These are phyloP conservation scores for Yponomeuta evonymella DNA, from an alignment of 2,888 invertebrate genomes.

Conservation along the genomic window DNA sequence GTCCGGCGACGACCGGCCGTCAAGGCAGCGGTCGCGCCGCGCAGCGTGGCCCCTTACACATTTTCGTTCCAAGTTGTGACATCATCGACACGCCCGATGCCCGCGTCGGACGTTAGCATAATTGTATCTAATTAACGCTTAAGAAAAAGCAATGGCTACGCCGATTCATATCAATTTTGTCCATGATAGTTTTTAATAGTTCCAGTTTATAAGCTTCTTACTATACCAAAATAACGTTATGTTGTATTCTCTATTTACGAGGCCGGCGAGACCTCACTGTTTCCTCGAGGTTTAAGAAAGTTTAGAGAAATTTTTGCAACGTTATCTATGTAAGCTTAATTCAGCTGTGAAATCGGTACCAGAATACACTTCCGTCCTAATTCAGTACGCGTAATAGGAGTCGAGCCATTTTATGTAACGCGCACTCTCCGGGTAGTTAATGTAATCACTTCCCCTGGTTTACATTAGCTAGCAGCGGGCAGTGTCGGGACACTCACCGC, in stretches of 20 bases:
- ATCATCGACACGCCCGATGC: slow-evolving; percentile 52
- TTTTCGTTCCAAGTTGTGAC: slow-evolving; percentile 24
- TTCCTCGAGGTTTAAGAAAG: slow-evolving; percentile 50
- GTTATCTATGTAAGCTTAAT: slow-evolving; percentile 72
- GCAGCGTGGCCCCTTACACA: background rate
- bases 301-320: slow-evolving; percentile 68
- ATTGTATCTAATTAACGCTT: slow-evolving; percentile 69
- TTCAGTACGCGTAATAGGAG: slow-evolving; percentile 74
- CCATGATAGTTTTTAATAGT: slow-evolving; percentile 70
- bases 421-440: slow-evolving; percentile 66
- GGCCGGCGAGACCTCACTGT: slow-evolving; percentile 45
- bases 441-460: slow-evolving; percentile 68
- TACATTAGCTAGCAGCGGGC: slow-evolving; percentile 48
- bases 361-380: slow-evolving; percentile 76
- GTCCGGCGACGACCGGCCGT: slow-evolving; percentile 58
- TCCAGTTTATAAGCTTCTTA: slow-evolving; percentile 72
- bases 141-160: slow-evolving; percentile 65
- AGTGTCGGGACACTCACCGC: slow-evolving; percentile 19
- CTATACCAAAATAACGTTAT: slow-evolving; percentile 54
- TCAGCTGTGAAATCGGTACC: slow-evolving; percentile 74
- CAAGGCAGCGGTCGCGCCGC: background rate
- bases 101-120: slow-evolving; percentile 54
- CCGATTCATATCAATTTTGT: slow-evolving; percentile 75
- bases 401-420: slow-evolving; percentile 77
- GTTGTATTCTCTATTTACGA: slow-evolving; percentile 51